Conservation (phyloP, 2,113 vertebrate genomes). For the Drymodes brunneopygia region DNA sequence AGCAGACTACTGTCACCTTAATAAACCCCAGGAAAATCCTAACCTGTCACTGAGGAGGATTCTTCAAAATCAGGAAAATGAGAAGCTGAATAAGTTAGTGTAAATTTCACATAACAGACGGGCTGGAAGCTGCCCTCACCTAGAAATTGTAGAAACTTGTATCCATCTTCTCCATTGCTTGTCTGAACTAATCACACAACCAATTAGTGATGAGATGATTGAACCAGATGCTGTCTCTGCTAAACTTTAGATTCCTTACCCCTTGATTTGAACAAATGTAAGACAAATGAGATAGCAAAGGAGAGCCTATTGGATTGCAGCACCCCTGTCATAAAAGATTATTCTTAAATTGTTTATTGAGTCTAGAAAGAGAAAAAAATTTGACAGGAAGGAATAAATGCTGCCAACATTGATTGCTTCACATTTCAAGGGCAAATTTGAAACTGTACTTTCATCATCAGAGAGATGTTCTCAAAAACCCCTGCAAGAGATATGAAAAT, state of each 20-base stretch:
- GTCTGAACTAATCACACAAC: slow-evolving; percentile 30
- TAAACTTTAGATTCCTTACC: neutral
- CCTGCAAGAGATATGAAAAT: neutral
- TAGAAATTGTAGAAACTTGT: neutral
- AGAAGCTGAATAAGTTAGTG: neutral
- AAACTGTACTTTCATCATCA: slow-evolving; percentile 5
- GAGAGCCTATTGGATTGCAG: neutral
- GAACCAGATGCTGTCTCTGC: neutral
- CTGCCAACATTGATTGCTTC: slow-evolving; percentile 49
- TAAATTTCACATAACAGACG: neutral
- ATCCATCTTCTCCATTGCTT: neutral
- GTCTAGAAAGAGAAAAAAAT: slow-evolving; percentile 22
- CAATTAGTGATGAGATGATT: slow-evolving; percentile 12
- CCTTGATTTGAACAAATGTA: slow-evolving; percentile 21
- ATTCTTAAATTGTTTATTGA: slow-evolving; percentile 36
- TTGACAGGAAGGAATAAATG: slow-evolving; percentile 36
- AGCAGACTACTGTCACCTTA: neutral
- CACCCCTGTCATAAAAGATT: slow-evolving; percentile 36
- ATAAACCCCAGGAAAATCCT: neutral
- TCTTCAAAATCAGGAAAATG: neutral
- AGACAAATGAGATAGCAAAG: slow-evolving; percentile 45
- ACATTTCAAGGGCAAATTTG: slow-evolving; percentile 50
- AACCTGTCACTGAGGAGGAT: neutral
- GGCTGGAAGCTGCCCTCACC: neutral
- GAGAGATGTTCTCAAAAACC: slow-evolving; percentile 16